These are phyloP conservation scores for Prietella phreatophila DNA, from an alignment of 2,113 vertebrate species.

Conservation along the genomic window DNA sequence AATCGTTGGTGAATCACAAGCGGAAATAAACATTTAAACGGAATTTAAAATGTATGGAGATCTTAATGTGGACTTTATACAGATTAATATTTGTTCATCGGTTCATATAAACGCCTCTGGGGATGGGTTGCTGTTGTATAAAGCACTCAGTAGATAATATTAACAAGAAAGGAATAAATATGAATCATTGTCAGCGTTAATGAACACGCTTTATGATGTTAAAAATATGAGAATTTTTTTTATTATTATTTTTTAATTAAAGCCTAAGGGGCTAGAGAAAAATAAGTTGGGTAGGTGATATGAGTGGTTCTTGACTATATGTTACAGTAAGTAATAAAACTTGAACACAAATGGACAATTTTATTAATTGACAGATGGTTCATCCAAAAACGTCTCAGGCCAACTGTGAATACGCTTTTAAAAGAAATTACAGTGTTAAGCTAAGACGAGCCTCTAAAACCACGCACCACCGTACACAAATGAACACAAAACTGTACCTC, in stretches of 20 bases:
- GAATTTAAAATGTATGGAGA: neutral
- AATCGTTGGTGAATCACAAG: neutral
- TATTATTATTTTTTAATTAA: too few species aligned
- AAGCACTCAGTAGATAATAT: neutral
- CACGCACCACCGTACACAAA: neutral
- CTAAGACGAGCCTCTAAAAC: neutral
- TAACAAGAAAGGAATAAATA: neutral
- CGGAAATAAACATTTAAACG: neutral
- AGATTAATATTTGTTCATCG: neutral
- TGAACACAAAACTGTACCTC: neutral
- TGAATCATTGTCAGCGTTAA: neutral
- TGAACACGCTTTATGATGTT: neutral
- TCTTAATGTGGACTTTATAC: neutral
- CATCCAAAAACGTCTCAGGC: neutral
- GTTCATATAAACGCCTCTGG: too few species aligned
- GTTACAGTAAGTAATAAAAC: neutral
- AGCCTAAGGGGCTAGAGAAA: neutral
- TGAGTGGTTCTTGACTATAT: neutral
- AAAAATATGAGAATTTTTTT: neutral
- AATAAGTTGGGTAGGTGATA: neutral
- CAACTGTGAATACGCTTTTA: neutral
- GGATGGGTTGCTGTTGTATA: neutral
- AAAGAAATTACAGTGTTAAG: neutral
- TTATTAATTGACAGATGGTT: neutral
- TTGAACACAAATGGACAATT: neutral